Percentiles rank a stretch among this genome's conserved stretches.
Conservation (phyloP, 92 coral and sea anemone genomes). For the Plumapathes pennacea region DNA sequence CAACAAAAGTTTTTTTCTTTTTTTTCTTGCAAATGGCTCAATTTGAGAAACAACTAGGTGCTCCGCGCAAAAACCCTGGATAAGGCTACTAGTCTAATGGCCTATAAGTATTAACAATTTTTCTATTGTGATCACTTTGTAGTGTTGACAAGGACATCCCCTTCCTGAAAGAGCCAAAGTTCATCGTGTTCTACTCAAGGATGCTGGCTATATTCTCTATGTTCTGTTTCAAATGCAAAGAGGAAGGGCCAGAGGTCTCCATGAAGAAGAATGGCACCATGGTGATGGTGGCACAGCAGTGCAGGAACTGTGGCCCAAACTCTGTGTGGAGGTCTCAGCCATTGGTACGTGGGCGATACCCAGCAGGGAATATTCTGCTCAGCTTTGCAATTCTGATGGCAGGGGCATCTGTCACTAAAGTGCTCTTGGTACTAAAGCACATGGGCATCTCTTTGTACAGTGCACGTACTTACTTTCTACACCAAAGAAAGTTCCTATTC, state of each 20-base stretch:
- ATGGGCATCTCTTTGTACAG: conserved; percentile 18
- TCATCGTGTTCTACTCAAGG: conserved; percentile 9
- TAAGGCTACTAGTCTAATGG: background rate
- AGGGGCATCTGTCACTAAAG: conserved; percentile 57
- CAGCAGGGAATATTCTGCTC: conserved; percentile 57
- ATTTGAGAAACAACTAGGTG: background rate
- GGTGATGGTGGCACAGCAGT: conserved; percentile 52
- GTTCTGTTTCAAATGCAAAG: conserved; percentile 23
- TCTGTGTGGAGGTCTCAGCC: conserved; percentile 63
- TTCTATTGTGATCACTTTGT: background rate
- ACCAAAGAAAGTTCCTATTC: conserved; percentile 48
- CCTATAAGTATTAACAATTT: background rate
- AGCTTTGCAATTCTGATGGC: conserved; percentile 57
- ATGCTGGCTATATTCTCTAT: conserved; percentile 19
- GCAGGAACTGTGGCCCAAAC: conserved; percentile 28
- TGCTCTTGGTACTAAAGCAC: conserved; percentile 35
- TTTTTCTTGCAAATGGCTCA: conserved; percentile 5
- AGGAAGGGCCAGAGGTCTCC: conserved; percentile 27
- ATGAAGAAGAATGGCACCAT: conserved; percentile 52
- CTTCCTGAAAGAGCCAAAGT: conserved; percentile 11
- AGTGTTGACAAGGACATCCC: conserved; percentile 13
- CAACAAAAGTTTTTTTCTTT: too few species aligned
- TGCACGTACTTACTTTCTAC: conserved; percentile 48
- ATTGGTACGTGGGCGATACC: conserved; percentile 44
- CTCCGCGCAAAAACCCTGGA: background rate